phyloP scores from a whole-genome alignment of 2,888 invertebrate species.

The Chrysodeixis includens region DNA sequence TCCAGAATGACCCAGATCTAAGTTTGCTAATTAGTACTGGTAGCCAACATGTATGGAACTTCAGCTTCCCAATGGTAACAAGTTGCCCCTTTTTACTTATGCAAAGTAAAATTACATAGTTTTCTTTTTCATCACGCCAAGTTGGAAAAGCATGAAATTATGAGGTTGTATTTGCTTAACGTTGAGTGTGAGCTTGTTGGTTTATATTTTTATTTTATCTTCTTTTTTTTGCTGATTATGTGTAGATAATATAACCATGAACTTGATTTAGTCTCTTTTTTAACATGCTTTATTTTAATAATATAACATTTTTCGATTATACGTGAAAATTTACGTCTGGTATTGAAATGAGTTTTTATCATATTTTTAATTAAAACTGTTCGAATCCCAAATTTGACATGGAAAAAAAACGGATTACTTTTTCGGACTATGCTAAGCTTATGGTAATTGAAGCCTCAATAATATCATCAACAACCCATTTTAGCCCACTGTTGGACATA shows the following conservation, averaged over 20 bases:
- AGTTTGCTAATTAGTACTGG: constrained; percentile 69
- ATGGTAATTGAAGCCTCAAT: too few relatives aligned
- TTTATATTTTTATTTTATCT: neutral
- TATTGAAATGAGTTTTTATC: too few relatives aligned
- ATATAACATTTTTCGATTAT: too few relatives aligned
- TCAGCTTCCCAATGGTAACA: constrained; percentile 49
- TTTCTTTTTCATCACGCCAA: constrained; percentile 31
- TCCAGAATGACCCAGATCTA: constrained; percentile 66
- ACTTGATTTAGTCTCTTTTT: neutral
- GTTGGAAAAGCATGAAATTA: constrained; percentile 25
- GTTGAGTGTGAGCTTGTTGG: neutral
- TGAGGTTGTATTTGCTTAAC: constrained; percentile 14
- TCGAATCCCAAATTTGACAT: too few relatives aligned
- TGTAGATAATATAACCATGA: neutral
- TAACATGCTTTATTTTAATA: too few relatives aligned
- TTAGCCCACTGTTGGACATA: too few relatives aligned
- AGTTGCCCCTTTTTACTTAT: constrained; percentile 50
- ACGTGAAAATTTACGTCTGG: too few relatives aligned
- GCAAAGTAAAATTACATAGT: constrained; percentile 44
- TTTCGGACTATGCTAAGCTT: too few relatives aligned
- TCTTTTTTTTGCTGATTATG: too few relatives aligned
- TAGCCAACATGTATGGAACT: constrained; percentile 56
- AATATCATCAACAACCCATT: too few relatives aligned
- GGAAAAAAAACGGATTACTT: too few relatives aligned
- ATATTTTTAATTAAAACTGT: too few relatives aligned